Base-by-base conservation (phyloP, 2,888 invertebrate species). In the Drosophila buzzatii region DNA sequence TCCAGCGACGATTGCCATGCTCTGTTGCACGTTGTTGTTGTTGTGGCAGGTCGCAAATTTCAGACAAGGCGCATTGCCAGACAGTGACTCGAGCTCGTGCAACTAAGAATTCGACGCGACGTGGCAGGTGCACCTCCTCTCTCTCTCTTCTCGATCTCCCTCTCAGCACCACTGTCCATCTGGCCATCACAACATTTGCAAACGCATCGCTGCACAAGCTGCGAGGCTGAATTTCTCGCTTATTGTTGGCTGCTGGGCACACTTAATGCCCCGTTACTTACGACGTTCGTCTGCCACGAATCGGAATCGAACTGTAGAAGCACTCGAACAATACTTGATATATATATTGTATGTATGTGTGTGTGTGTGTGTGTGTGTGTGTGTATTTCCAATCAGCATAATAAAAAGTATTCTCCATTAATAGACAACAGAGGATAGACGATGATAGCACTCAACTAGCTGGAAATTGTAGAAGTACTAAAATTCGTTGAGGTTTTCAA, bases 151-250 rank as follows among this genome's bases (percentile, higher is more conserved):
- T 27, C 27, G 5, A 5, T 6, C 27, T 27, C 27, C 6, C 6
- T 1, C 2, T 1, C 33, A 16, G 1, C 58, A 5, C 27, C 6
- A 27, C 57, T 16, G 6, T 35, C 16, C 20, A 39, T 3, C 45
- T 23, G 55, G 7, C 39, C 27, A 27, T 41, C 12, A 27, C 63
- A 55, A n/a, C 62, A 53, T 33, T 52, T 63, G 62, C 73, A 18
- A 82, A 81, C 82, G 82, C 82, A 83, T 82, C 82, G 82, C 56
- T 82, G 82, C 82, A 82, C 82, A 83, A 71, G 56, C 65, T 76
- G 63, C 52, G 41, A 64, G 16, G 20, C 55, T 41, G 41, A 31
- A 70, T 75, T 59, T 79, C 65, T 66, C 35, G 53, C 64, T 35
- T 23, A 7, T 57, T n/a, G 53, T 37, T 23, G 53, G 74, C 80